Conservation (phyloP, 2,797 vertebrate genomes). For the Fistularia tabacaria region DNA sequence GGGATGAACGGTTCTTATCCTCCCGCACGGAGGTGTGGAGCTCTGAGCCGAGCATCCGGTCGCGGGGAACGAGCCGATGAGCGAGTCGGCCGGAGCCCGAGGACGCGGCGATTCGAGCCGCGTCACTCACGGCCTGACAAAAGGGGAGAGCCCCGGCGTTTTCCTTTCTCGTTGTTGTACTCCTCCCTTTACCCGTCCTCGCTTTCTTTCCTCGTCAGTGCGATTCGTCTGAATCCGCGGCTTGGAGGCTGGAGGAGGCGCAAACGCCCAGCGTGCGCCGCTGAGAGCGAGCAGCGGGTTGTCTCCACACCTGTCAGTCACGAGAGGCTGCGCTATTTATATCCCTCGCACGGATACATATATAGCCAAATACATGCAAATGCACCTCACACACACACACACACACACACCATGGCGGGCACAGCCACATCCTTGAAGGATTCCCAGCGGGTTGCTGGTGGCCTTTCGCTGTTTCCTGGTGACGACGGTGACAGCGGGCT, state of each 20-base stretch:
- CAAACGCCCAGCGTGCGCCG: slow-evolving; percentile 34
- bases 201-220: slow-evolving; percentile 2
- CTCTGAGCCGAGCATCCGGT: too few relatives aligned
- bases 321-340: slow-evolving; percentile 37
- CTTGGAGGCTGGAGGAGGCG: slow-evolving; percentile 11
- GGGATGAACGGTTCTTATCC: too few relatives aligned
- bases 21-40: too few relatives aligned
- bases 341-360: slow-evolving; percentile 16
- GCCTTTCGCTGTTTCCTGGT: slow-evolving; percentile 41
- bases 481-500: slow-evolving; percentile 24
- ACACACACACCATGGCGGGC: slow-evolving; percentile 1
- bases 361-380: slow-evolving; percentile 12
- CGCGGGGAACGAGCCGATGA: too few relatives aligned
- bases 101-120: too few relatives aligned
- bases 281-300: slow-evolving; percentile 38
- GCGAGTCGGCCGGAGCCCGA: too few relatives aligned
- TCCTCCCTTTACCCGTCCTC: slow-evolving; percentile 1
- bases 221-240: slow-evolving; percentile 20
- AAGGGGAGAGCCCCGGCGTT: not conserved
- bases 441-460: slow-evolving; percentile 43
- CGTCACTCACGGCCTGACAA: too few relatives aligned
- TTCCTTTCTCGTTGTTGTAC: not conserved
- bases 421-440: slow-evolving; percentile 27
- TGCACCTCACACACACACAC: slow-evolving; percentile 5
- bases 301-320: slow-evolving; percentile 51